Conservation (phyloP, 2,113 vertebrate species). For the Carlito syrichta region DNA sequence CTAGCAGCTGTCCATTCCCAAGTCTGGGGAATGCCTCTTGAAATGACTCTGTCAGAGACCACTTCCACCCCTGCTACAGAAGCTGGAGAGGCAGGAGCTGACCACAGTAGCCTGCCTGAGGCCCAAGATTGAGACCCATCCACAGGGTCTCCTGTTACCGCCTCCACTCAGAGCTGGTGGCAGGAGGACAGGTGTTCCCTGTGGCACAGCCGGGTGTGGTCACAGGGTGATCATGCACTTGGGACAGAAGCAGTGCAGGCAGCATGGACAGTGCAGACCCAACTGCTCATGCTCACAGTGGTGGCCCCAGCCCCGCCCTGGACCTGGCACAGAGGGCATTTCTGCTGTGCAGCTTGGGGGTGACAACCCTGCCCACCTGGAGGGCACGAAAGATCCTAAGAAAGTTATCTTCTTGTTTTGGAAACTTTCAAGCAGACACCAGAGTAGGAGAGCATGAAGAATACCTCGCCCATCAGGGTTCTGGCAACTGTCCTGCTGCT, state of each 20-base stretch:
- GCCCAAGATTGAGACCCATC: neutral
- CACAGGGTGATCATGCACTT: neutral
- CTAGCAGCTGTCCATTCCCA: accelerated
- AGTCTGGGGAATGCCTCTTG: neutral
- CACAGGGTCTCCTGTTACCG: neutral
- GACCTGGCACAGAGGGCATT: neutral
- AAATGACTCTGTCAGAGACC: neutral
- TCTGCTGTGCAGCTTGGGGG: neutral
- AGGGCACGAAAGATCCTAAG: neutral
- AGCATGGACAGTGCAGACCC: neutral
- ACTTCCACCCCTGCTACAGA: neutral
- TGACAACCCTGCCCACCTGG: neutral
- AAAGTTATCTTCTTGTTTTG: neutral
- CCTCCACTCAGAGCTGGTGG: neutral
- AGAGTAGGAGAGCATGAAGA: neutral
- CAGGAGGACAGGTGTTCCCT: neutral
- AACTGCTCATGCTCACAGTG: too few relatives aligned
- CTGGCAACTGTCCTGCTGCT: too few relatives aligned
- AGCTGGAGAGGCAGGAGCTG: neutral
- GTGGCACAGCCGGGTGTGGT: too few relatives aligned
- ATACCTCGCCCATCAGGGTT: too few relatives aligned
- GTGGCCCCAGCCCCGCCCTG: accelerated
- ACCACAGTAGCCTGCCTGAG: neutral
- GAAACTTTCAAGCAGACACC: neutral
- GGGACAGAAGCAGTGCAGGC: neutral